These are phyloP conservation scores for Cheilosia scutellata DNA, from an alignment of 2,888 invertebrate genomes.

Conservation along the genomic window DNA sequence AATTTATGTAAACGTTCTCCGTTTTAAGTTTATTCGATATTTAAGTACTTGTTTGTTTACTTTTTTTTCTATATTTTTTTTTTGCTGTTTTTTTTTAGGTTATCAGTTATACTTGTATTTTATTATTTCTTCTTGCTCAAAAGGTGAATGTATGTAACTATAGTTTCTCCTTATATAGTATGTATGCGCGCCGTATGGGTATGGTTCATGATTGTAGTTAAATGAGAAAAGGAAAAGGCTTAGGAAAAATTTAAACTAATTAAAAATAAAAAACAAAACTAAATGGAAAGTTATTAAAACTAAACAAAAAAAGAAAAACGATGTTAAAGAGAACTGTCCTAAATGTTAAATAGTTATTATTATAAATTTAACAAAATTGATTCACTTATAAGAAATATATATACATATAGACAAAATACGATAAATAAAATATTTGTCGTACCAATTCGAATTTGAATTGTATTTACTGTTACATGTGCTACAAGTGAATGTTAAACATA, in stretches of 20 bases:
- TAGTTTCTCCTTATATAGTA: not conserved
- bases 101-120: slow-evolving; percentile 4
- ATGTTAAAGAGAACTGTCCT: slow-evolving; percentile 71
- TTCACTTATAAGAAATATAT: slow-evolving; percentile 51
- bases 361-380: slow-evolving; percentile 52
- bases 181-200: slow-evolving; percentile 15
- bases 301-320: slow-evolving; percentile 33
- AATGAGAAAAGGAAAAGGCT: slow-evolving; percentile 76
- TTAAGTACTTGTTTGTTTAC: not conserved
- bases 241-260: slow-evolving; percentile 76
- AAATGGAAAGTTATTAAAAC: slow-evolving; percentile 33
- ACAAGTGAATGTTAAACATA: slow-evolving; percentile 59
- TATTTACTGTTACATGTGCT: slow-evolving; percentile 63
- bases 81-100: not conserved
- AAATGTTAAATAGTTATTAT: slow-evolving; percentile 72
- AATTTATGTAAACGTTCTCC: slow-evolving; percentile 40
- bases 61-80: not conserved
- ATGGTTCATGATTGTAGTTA: slow-evolving; percentile 65
- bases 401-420: slow-evolving; percentile 28
- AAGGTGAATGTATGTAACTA: slow-evolving; percentile 74
- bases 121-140: slow-evolving; percentile 43
- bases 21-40: slow-evolving; percentile 9
- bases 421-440: slow-evolving; percentile 57
- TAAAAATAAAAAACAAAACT: slow-evolving; percentile 35
- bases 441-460: slow-evolving; percentile 59